A percentile compares a stretch with the other conserved stretches of the same genome.
phyloP scores from a whole-genome alignment of 2,113 vertebrate genomes.

The Pica pica region DNA sequence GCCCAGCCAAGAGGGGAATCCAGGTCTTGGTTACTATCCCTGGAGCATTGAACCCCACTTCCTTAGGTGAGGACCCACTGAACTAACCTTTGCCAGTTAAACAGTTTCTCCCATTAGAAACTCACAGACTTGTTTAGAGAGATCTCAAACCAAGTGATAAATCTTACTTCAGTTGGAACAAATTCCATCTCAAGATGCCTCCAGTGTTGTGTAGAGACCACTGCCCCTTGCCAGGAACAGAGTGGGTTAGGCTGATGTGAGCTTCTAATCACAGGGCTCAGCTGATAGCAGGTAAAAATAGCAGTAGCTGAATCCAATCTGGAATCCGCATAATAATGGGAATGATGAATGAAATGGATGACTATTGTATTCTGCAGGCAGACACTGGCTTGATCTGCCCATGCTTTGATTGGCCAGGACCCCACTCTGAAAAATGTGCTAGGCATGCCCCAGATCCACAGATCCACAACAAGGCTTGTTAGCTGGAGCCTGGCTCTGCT shows the following conservation, averaged over 20 bases:
- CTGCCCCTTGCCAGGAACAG: not conserved
- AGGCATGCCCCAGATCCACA: not conserved
- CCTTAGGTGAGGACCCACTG: not conserved
- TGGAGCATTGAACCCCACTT: not conserved
- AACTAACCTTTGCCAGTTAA: not conserved
- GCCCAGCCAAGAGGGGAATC: not conserved
- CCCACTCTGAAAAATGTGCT: not conserved
- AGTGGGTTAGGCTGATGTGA: not conserved
- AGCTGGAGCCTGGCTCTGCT: not conserved
- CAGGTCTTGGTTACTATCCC: not conserved
- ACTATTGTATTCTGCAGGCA: not conserved
- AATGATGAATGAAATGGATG: not conserved
- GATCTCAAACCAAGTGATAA: not conserved
- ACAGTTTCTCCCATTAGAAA: not conserved
- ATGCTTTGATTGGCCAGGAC: not conserved
- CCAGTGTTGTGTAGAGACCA: not conserved
- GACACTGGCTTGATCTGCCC: not conserved
- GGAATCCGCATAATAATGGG: not conserved
- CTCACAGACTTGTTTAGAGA: not conserved
- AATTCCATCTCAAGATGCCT: not conserved
- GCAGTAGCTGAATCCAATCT: not conserved
- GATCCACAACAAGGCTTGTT: fast-evolving
- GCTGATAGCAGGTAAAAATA: not conserved
- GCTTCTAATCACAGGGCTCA: not conserved
- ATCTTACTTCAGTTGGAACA: not conserved